Evolutionary conservation across 2,797 vertebrate species (phyloP), one percentile per base, ranked within the genome.

Genomic region (Apogon hyalosoma): DNA sequence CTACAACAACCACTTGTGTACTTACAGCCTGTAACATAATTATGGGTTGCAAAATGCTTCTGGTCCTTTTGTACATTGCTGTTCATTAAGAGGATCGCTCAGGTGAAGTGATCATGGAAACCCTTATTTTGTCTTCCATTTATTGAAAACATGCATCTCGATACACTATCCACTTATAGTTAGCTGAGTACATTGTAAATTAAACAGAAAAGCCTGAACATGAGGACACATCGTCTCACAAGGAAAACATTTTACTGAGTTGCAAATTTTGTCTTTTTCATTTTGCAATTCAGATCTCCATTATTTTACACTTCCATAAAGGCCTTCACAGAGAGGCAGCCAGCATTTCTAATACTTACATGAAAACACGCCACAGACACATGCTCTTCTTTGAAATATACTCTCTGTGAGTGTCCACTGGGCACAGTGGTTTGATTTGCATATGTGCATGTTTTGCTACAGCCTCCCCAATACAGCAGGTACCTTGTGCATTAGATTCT

Each of bases 401-500:
- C 79, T 66, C 36, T 69, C 66, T 78, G 63, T 69, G 50, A 56
- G 52, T 79, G 45, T 38, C 24, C 63, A 50, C 70, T 68, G 61
- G 57, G 87, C 64, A 72, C 31, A 11, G 53, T 86, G 58, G 63
- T 90, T 90, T 92, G 59, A 71, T 90, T 90, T 90, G 75, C 71
- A 60, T 64, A 80, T 87, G 75, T 92, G 93, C 92, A 94, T 94
- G 93, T 85, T 88, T 80, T 81, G 84, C 87, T 84, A 64, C 73
- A 81, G 75, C 41, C 67, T 74, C 63, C 62, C 39, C 48, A 62
- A 65, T 87, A 75, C 67, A 83, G 67, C 74, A 70, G 79, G 83
- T 79, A 77, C 69, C 63, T 69, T 84, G 83, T 88, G 86, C 87
- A 81, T 87, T 82, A 69, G 59, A 82, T 75, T 77, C 72, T 78